Evolutionary conservation across 2,888 invertebrate species (phyloP).

Genomic region (Drosophila testacea): DNA sequence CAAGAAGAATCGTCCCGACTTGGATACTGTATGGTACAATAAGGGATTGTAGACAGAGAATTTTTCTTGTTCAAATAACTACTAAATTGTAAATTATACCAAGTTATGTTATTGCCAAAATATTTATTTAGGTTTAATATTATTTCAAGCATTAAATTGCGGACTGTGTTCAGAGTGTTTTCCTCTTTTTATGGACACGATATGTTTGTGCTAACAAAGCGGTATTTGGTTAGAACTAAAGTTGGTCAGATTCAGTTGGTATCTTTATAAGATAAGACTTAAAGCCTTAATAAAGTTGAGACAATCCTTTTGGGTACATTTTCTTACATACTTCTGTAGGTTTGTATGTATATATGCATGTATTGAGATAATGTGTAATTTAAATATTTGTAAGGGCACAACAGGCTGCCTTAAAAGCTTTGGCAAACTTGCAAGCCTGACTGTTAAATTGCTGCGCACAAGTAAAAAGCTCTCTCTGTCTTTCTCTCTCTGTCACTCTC

Average conservation of each 20-base stretch:
- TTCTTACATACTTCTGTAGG: not conserved
- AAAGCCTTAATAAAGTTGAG: not conserved
- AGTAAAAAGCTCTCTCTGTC: conserved; percentile 22
- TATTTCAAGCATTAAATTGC: not conserved
- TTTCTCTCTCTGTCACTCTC: conserved; percentile 2
- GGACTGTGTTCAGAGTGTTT: too few relatives aligned
- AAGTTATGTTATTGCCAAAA: too few relatives aligned
- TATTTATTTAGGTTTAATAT: too few relatives aligned
- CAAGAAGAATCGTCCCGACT: conserved; percentile 87
- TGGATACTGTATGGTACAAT: conserved; percentile 92
- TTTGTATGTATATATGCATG: not conserved
- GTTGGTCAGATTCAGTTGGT: too few relatives aligned
- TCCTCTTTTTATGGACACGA: too few relatives aligned
- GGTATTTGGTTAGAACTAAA: too few relatives aligned
- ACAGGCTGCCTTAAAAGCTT: conserved; percentile 53
- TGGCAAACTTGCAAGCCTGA: conserved; percentile 33
- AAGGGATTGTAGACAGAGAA: conserved; percentile 91
- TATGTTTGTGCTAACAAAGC: too few relatives aligned
- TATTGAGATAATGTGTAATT: conserved; percentile 30
- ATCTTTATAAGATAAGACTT: too few relatives aligned
- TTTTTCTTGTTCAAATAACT: not conserved
- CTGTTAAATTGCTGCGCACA: conserved; percentile 42
- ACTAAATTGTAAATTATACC: too few relatives aligned
- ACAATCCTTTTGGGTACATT: not conserved
- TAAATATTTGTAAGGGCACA: conserved; percentile 14